phyloP scores from a whole-genome alignment of 2,797 vertebrate species.

The Mus caroli region DNA sequence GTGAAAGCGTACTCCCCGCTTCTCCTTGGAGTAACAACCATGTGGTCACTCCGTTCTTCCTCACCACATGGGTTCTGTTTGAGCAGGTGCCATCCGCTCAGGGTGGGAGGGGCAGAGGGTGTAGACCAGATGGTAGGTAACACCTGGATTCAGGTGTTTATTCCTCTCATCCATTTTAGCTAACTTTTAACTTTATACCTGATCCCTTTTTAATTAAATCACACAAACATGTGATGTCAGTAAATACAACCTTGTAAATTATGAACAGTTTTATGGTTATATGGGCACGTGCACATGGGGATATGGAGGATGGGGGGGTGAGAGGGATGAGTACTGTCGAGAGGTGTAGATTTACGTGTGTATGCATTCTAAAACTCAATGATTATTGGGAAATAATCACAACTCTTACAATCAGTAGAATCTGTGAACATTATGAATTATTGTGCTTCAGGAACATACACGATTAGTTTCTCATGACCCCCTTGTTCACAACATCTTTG shows the following conservation, averaged over 20 bases:
- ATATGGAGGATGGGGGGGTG: too few relatives aligned
- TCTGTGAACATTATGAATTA: neutral
- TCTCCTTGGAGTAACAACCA: conserved; percentile 35
- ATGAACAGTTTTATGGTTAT: neutral
- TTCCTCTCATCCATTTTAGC: neutral
- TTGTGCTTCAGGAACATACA: neutral
- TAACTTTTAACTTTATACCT: neutral
- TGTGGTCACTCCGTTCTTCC: conserved; percentile 11
- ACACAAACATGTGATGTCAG: neutral
- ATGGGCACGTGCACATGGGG: neutral
- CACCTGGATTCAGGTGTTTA: conserved; percentile 27
- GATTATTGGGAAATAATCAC: neutral
- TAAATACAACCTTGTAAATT: conserved; percentile 46
- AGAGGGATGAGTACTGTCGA: neutral
- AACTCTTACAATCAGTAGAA: neutral
- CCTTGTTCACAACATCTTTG: neutral
- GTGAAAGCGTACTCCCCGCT: conserved; percentile 20
- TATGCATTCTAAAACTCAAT: conserved; percentile 17
- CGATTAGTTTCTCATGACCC: neutral
- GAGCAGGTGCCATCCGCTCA: neutral
- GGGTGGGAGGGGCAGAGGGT: neutral
- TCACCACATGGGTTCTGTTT: neutral
- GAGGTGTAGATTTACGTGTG: neutral
- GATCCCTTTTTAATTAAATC: conserved; percentile 18
- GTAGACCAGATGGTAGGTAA: conserved; percentile 28